phyloP scores from a whole-genome alignment of 2,888 invertebrate genomes.

The Laothoe populi region DNA sequence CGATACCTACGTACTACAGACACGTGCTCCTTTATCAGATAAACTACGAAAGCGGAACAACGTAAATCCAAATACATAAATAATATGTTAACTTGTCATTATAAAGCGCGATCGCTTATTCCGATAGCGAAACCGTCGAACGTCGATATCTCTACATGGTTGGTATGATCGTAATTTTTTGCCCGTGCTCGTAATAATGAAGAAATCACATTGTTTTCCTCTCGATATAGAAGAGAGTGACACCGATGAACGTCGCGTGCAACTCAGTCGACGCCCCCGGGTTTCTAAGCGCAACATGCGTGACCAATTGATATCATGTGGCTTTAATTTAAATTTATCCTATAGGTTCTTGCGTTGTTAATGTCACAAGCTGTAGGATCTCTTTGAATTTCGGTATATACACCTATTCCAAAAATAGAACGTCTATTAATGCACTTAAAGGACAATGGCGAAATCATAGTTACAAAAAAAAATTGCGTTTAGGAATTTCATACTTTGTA shows the following conservation, averaged over 20 bases:
- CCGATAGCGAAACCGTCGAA: constrained; percentile 16
- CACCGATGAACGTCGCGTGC: constrained; percentile 66
- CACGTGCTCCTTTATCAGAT: constrained; percentile 15
- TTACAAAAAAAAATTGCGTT: no score
- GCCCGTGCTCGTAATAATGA: constrained; percentile 16
- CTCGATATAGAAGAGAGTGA: constrained; percentile 70
- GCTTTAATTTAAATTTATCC: constrained; percentile 59
- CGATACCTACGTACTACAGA: constrained; percentile 7
- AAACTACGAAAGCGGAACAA: constrained; percentile 20
- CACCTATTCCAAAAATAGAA: no score
- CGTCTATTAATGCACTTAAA: no score
- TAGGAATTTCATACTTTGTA: no score
- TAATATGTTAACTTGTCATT: constrained; percentile 4
- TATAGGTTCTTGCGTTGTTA: constrained; percentile 21
- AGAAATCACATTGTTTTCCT: constrained; percentile 61
- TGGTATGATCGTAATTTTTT: constrained; percentile 10
- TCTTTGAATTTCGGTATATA: constrained; percentile 21
- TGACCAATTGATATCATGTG: constrained; percentile 69
- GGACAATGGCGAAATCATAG: no score
- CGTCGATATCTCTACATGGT: constrained; percentile 18
- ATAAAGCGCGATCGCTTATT: constrained; percentile 12
- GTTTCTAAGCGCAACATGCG: constrained; percentile 71
- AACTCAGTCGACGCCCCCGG: constrained; percentile 69
- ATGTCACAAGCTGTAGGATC: constrained; percentile 32
- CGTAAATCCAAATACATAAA: constrained; percentile 2